These are phyloP conservation scores for Rhizomys pruinosus DNA, from an alignment of 2,113 vertebrate species.

Conservation along the genomic window DNA sequence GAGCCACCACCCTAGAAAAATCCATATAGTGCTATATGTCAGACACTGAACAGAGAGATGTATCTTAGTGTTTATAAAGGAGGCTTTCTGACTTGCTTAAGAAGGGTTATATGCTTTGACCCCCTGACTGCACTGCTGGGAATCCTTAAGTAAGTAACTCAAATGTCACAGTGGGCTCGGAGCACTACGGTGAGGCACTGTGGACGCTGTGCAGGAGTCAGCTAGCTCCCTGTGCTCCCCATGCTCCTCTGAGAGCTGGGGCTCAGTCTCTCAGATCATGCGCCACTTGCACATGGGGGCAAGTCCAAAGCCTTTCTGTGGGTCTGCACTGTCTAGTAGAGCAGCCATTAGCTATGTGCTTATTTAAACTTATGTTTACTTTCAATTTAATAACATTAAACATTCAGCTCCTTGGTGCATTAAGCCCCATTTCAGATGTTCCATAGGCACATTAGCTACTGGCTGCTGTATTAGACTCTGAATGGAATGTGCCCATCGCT, in stretches of 20 bases:
- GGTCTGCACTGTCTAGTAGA: neutral
- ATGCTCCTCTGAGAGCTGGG: neutral
- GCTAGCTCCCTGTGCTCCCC: neutral
- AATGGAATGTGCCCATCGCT: neutral
- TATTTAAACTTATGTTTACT: neutral
- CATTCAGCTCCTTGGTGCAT: neutral
- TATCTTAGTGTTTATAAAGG: neutral
- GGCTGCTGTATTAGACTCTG: neutral
- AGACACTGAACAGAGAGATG: constrained; percentile 6
- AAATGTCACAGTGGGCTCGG: neutral
- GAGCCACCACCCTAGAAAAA: neutral
- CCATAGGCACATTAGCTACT: neutral
- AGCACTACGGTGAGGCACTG: neutral
- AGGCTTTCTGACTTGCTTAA: constrained; percentile 4
- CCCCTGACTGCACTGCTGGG: neutral
- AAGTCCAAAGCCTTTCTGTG: neutral
- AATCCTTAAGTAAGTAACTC: constrained; percentile 6
- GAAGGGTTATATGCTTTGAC: neutral
- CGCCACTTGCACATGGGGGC: fast-evolving
- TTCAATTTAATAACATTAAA: neutral
- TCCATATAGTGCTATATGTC: neutral
- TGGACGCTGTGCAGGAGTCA: neutral
- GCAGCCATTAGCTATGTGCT: neutral
- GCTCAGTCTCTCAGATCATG: neutral
- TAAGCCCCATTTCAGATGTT: neutral